Evolutionary conservation across 2,797 vertebrate genomes (phyloP), one percentile per base, ranked within the genome.

Genomic region (Gymnopithys bicolor): DNA sequence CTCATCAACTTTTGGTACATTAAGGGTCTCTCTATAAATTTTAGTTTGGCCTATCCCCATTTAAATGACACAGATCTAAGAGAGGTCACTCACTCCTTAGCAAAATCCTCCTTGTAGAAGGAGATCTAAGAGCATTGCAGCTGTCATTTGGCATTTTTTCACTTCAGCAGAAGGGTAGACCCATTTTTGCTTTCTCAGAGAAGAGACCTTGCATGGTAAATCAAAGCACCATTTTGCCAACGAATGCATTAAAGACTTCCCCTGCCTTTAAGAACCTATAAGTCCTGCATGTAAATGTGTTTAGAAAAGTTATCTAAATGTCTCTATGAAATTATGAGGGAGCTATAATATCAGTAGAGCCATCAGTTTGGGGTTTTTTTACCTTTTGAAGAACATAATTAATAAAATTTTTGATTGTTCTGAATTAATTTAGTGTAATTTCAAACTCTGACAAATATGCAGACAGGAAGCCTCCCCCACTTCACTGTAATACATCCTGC

Each of bases 391-490:
- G 46, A 85, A 80, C 39, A 49, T 5, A 8, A 39, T 78, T 71
- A 92, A 71, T 62, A 58, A 76, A 41, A 43, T 51, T 78, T 71
- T 62, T 28, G 35, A 74, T 79, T 87, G 45, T 87, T 90, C 68
- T 76, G 39, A 77, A 52, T 67, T 90, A 67, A 82, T 96, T 94
- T 87, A 80, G 23, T 64, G 19, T 49, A 48, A 87, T 68, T 92
- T 93, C 53, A 58, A 83, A 84, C 64, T 68, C 76, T 68, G 53
- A 94, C 6, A 90, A 89, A 87, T 58, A 80, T 5, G 28, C 41
- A 93, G 66, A 70, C 62, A 69, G 27, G 53, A 83, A 74, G 68
- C 25, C 33, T 70, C 41, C 23, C 24, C 7, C 17, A 45, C 41
- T 82, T 85, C 43, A 56, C 10, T 69, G 8, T 58, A 87, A 87